Evolutionary conservation across 2,888 invertebrate species (phyloP).

Genomic region (Subacronicta megacephala): DNA sequence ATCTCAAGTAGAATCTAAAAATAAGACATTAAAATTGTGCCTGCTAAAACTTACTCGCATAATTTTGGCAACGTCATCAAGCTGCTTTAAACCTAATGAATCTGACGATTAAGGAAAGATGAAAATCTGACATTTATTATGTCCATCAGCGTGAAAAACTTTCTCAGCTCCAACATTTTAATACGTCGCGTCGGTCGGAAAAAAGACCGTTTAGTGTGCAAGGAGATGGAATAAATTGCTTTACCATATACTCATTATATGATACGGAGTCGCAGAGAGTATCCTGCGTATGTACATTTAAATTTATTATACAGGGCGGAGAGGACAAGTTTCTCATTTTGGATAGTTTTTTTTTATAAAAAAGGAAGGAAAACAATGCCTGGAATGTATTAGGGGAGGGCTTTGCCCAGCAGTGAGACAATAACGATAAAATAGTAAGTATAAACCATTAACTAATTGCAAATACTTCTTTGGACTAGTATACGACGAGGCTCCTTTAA

Average conservation of each 20-base stretch:
- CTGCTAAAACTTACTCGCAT: not conserved
- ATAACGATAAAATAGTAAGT: too few relatives aligned
- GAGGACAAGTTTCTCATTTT: too few relatives aligned
- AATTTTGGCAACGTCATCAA: constrained; percentile 31
- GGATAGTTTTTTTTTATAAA: too few relatives aligned
- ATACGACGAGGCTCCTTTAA: too few relatives aligned
- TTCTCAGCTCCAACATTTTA: constrained; percentile 6
- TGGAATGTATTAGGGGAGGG: too few relatives aligned
- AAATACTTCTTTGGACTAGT: too few relatives aligned
- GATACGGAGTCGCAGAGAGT: not conserved
- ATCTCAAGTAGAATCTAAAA: too few relatives aligned
- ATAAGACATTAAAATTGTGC: constrained; percentile 3
- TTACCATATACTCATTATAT: constrained; percentile 2
- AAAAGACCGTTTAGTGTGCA: constrained; percentile 3
- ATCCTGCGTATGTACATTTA: too few relatives aligned
- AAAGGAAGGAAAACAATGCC: too few relatives aligned
- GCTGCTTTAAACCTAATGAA: constrained; percentile 27
- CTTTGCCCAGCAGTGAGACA: too few relatives aligned
- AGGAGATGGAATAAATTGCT: constrained; percentile 9
- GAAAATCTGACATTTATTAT: constrained; percentile 6
- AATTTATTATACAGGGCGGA: too few relatives aligned
- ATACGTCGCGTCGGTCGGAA: constrained; percentile 5
- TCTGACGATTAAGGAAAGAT: constrained; percentile 13
- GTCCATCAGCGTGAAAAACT: constrained; percentile 9
- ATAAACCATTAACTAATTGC: too few relatives aligned